Base-by-base conservation (phyloP, 2,797 vertebrate species). In the Spheniscus humboldti region DNA sequence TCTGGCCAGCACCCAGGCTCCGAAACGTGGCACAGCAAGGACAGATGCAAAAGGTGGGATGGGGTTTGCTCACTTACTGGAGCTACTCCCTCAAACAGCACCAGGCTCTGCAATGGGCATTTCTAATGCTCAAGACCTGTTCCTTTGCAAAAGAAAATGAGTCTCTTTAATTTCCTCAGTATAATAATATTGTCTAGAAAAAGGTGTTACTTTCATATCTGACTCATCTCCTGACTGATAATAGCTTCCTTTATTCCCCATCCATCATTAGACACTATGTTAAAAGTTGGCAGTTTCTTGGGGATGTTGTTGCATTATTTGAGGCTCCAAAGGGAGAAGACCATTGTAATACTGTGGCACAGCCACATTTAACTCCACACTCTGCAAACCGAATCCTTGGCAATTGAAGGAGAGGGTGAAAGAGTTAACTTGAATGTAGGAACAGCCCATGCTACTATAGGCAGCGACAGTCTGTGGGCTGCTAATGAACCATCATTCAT, bases 401-500 rank as follows among this genome's bases (percentile, higher is more conserved):
- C 71, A 41, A 37, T 0, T 25, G 59, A 64, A 63, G 28, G 25
- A 75, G 88, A 76, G 23, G 47, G 8, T 5, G 59, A 62, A 90
- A 43, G 86, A 53, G 88, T 92, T 93, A 95, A 96, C 10, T 1
- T 1, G 7, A 57, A 53, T 4, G n/a, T 18, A 66, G 78, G 81
- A 69, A 80, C 66, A 95, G 84, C 88, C 88, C 75, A 53, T 81
- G 83, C 64, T 63, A 11, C 68, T 22, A 22, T 2, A 59, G 47
- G 55, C 53, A 95, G 19, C 0, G 10, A 59, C 83, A 87, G 86
- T 20, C 86, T 68, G 93, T 82, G 90, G 90, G 94, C 88, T 87
- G 93, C 95, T 93, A 96, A 97, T 90, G 93, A 96, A 75, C 93
- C 93, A 94, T 93, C 95, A 77, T 24, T 97, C 94, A 93, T 18